Conservation (phyloP, 2,797 vertebrate genomes). For the Selene dorsalis region DNA sequence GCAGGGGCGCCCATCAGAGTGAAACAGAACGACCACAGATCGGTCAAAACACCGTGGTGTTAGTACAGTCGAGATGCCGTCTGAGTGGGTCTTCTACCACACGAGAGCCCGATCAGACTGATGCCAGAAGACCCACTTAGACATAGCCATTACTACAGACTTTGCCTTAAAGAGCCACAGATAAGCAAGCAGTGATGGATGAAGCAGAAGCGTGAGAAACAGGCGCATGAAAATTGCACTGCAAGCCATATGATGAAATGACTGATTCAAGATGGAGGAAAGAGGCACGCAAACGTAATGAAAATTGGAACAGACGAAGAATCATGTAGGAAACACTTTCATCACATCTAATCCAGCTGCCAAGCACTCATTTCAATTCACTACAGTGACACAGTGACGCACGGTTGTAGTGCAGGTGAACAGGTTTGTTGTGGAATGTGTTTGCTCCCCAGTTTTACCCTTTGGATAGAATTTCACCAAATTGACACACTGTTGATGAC, state of each 20-base stretch:
- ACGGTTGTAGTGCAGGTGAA: not conserved
- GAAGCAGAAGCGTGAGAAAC: conserved; percentile 23
- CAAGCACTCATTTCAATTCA: not conserved
- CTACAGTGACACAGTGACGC: not conserved
- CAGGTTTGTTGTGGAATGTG: not conserved
- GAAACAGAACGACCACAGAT: conserved; percentile 69
- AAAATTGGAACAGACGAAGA: not conserved
- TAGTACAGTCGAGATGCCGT: conserved; percentile 66
- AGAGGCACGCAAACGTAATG: conserved; percentile 40
- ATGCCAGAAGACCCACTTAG: conserved; percentile 50
- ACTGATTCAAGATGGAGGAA: conserved; percentile 19
- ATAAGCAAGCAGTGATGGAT: conserved; percentile 43
- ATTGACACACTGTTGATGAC: not conserved
- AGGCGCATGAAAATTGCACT: conserved; percentile 8
- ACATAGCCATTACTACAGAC: conserved; percentile 52
- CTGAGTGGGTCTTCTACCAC: conserved; percentile 43
- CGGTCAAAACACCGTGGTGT: conserved; percentile 72
- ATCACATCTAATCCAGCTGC: conserved; percentile 23
- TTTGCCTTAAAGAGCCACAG: conserved; percentile 33
- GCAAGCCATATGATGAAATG: conserved; percentile 18
- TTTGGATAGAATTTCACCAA: not conserved
- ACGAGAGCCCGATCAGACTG: not conserved
- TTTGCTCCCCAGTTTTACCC: not conserved
- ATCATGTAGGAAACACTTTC: not conserved
- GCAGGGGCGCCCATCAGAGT: conserved; percentile 77